Percentiles rank a stretch among this genome's conserved stretches.
Evolutionary conservation across 2,888 invertebrate genomes (phyloP).

Genomic region (Dicycla oo): DNA sequence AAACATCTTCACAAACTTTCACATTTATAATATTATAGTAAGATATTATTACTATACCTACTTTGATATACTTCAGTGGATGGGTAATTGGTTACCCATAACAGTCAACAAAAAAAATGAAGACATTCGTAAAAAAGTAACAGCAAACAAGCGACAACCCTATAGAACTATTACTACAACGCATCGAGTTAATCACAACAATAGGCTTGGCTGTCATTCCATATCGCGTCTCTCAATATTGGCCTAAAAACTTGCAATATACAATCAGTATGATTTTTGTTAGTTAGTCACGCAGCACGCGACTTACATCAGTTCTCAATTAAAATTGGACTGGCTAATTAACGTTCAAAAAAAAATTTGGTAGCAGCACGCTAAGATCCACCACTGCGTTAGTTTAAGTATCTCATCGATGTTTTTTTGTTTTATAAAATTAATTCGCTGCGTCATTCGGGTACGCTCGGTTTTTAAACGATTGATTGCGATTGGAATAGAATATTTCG

Average conservation of each 20-base stretch:
- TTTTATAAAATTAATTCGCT: slow-evolving; percentile 33
- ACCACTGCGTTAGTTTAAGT: slow-evolving; percentile 44
- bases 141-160: slow-evolving; percentile 46
- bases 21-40: too few species aligned
- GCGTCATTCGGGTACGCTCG: slow-evolving; percentile 41
- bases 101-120: neutral
- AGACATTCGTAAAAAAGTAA: neutral
- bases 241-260: slow-evolving; percentile 49
- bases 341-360: slow-evolving; percentile 36
- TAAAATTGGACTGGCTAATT: slow-evolving; percentile 53
- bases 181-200: slow-evolving; percentile 66
- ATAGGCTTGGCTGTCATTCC: slow-evolving; percentile 60
- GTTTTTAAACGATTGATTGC: slow-evolving; percentile 15
- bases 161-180: slow-evolving; percentile 60
- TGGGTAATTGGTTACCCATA: neutral
- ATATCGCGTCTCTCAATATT: slow-evolving; percentile 45
- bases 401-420: slow-evolving; percentile 32
- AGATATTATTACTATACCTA: neutral
- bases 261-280: slow-evolving; percentile 41
- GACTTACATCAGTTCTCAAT: slow-evolving; percentile 52
- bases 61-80: neutral
- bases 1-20: too few species aligned
- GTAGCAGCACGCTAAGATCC: slow-evolving; percentile 51
- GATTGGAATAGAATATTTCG: neutral
- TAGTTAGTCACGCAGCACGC: slow-evolving; percentile 56